Percentiles rank a stretch among this genome's conserved stretches.
phyloP scores from a whole-genome alignment of 2,113 vertebrate species.

The Lophius piscatorius region DNA sequence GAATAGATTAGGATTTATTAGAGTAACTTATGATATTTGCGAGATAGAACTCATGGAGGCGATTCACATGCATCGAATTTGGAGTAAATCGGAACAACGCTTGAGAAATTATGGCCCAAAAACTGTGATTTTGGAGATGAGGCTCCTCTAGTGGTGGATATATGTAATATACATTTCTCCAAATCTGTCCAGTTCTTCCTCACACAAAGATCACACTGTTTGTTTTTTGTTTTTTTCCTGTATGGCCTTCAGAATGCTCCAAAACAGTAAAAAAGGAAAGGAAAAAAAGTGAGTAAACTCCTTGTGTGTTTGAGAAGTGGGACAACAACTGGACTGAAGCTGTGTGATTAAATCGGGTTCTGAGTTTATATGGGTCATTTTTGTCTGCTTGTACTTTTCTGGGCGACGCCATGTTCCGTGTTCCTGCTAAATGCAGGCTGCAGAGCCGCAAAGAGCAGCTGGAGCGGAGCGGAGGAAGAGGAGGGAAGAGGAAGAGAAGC shows the following conservation, averaged over 20 bases:
- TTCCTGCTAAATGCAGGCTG: conserved; percentile 70
- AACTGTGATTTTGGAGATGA: too few species aligned
- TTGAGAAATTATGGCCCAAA: too few species aligned
- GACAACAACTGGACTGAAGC: conserved; percentile 32
- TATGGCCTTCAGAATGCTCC: conserved; percentile 2
- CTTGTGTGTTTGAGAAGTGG: conserved; percentile 32
- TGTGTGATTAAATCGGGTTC: conserved; percentile 58
- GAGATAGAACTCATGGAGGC: too few species aligned
- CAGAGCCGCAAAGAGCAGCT: conserved; percentile 63
- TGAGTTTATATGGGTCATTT: conserved; percentile 54
- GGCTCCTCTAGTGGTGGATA: too few species aligned
- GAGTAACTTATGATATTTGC: too few species aligned
- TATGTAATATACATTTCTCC: too few species aligned
- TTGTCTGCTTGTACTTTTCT: conserved; percentile 64
- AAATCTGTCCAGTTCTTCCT: conserved; percentile 1
- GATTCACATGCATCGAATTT: too few species aligned
- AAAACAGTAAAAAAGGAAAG: too few species aligned
- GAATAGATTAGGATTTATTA: too few species aligned
- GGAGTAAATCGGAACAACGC: too few species aligned
- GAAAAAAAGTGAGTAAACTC: conserved; percentile 6
- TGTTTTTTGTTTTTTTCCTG: not conserved
- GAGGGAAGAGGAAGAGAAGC: conserved; percentile 52
- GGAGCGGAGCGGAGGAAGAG: conserved; percentile 46
- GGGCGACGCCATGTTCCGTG: conserved; percentile 57
- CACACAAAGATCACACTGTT: too few species aligned